phyloP scores from a whole-genome alignment of 2,888 invertebrate species.

The Heliconius cydno region DNA sequence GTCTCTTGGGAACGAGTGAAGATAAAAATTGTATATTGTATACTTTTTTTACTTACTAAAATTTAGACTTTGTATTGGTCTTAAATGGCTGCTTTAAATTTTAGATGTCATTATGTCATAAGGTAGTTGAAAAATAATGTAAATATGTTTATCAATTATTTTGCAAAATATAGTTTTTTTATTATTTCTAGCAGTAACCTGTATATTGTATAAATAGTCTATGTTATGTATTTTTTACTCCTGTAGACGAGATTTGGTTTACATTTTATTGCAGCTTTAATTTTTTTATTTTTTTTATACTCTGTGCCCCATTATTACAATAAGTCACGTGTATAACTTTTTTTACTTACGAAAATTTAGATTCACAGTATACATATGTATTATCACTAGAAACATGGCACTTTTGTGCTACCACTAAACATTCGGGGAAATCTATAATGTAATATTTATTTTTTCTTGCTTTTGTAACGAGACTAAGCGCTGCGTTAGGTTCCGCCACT shows the following conservation, averaged over 20 bases:
- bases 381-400: background rate
- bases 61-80: too few relatives aligned
- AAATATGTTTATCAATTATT: slow-evolving; percentile 24
- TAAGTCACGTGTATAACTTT: background rate
- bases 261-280: slow-evolving; percentile 27
- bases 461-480: too few relatives aligned
- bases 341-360: background rate
- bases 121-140: too few relatives aligned
- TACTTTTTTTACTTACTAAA: too few relatives aligned
- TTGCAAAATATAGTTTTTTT: background rate
- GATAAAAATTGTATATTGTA: too few relatives aligned
- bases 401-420: too few relatives aligned
- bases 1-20: too few relatives aligned
- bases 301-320: slow-evolving; percentile 37
- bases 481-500: too few relatives aligned
- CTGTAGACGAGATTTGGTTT: background rate
- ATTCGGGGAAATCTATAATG: background rate
- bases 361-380: too few relatives aligned
- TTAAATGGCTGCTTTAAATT: too few relatives aligned
- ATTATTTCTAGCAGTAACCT: background rate
- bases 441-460: background rate
- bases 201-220: background rate
- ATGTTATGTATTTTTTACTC: background rate
- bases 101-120: too few relatives aligned
- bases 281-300: slow-evolving; percentile 15